These are phyloP conservation scores for Melikaiella ostensackeni DNA, from an alignment of 2,888 invertebrate species.

Conservation along the genomic window DNA sequence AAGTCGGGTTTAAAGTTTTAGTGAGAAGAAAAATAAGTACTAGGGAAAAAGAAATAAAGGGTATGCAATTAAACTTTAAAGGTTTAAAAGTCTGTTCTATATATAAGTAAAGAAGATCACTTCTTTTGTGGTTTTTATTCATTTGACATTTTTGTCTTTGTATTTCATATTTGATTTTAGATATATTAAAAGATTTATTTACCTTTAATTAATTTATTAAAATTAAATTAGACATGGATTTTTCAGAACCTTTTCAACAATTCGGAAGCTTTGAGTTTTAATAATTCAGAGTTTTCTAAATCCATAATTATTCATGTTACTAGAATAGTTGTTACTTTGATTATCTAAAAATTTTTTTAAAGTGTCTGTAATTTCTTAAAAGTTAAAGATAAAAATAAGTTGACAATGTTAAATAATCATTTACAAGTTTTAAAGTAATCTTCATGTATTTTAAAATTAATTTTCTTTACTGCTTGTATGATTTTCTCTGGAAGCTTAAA, in stretches of 20 bases:
- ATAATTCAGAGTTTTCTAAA: too few relatives aligned
- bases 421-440: too few relatives aligned
- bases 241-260: neutral
- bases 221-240: too few relatives aligned
- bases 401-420: too few relatives aligned
- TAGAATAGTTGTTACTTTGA: too few relatives aligned
- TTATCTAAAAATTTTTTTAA: too few relatives aligned
- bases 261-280: neutral
- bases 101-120: neutral
- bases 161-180: too few relatives aligned
- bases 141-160: neutral
- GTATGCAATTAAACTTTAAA: neutral
- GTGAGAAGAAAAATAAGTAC: neutral
- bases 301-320: too few relatives aligned
- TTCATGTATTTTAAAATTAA: neutral
- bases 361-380: too few relatives aligned
- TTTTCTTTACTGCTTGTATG: neutral
- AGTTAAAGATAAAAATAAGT: too few relatives aligned
- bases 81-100: neutral
- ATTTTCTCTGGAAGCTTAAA: neutral
- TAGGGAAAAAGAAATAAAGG: neutral
- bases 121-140: neutral
- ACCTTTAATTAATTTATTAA: too few relatives aligned
- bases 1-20: neutral
- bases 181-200: too few relatives aligned